phyloP scores from a whole-genome alignment of 1,140 invertebrate genomes.

The Maconellicoccus hirsutus region DNA sequence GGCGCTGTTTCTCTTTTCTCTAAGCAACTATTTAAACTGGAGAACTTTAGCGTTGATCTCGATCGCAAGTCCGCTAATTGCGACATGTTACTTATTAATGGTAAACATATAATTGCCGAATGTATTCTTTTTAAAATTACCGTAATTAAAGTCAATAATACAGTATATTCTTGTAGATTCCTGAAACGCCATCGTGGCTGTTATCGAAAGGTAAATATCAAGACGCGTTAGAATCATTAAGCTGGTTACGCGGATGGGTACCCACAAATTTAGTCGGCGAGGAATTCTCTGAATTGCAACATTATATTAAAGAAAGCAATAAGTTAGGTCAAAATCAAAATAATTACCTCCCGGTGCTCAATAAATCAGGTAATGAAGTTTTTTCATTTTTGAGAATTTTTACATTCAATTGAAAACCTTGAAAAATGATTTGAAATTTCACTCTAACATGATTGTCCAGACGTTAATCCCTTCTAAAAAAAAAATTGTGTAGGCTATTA shows the following conservation, averaged over 20 bases:
- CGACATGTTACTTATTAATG: slow-evolving; percentile 28
- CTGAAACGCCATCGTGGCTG: slow-evolving; percentile 55
- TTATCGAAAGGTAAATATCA: slow-evolving; percentile 38
- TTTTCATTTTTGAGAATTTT: no score
- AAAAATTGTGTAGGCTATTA: no score
- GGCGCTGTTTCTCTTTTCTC: slow-evolving; percentile 26
- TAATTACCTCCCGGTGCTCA: not conserved
- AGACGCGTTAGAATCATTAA: slow-evolving; percentile 39
- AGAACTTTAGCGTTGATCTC: slow-evolving; percentile 28
- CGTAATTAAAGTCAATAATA: not conserved
- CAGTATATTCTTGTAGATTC: slow-evolving; percentile 36
- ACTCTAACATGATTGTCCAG: no score
- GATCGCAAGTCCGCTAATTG: slow-evolving; percentile 27
- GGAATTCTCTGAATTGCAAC: slow-evolving; percentile 37
- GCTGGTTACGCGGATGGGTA: slow-evolving; percentile 41
- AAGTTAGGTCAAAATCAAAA: not conserved
- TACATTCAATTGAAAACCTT: no score
- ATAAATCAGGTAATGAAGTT: not conserved
- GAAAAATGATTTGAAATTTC: no score
- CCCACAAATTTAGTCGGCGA: slow-evolving; percentile 36
- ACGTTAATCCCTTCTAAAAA: no score
- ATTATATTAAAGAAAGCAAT: slow-evolving; percentile 28
- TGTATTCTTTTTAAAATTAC: not conserved
- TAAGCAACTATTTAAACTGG: slow-evolving; percentile 30
- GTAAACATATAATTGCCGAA: slow-evolving; percentile 24